Percentiles rank a stretch among this genome's conserved stretches.
These are phyloP conservation scores for Cheilosia soror DNA, from an alignment of 2,888 invertebrate species.

Conservation along the genomic window DNA sequence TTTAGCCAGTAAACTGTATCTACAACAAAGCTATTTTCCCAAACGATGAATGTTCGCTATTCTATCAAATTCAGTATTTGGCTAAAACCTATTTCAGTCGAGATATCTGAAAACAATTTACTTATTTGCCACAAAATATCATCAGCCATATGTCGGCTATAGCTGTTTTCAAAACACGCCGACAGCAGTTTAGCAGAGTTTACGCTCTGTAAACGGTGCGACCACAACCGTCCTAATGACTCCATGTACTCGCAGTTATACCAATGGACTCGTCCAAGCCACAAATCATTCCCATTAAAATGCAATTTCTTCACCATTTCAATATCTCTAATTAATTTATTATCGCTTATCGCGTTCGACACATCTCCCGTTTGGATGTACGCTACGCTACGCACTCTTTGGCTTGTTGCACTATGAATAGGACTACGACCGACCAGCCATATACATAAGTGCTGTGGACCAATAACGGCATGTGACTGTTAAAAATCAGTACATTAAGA, in stretches of 20 bases:
- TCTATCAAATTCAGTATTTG: not conserved
- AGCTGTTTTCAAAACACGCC: constrained; percentile 40
- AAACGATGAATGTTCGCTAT: too few relatives aligned
- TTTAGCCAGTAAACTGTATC: too few relatives aligned
- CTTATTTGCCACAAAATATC: not conserved
- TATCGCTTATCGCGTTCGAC: constrained; percentile 83
- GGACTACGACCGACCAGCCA: constrained; percentile 7
- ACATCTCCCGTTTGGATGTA: constrained; percentile 76
- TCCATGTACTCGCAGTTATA: not conserved
- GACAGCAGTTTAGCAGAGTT: constrained; percentile 40
- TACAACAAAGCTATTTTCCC: too few relatives aligned
- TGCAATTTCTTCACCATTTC: constrained; percentile 80
- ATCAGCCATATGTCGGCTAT: not conserved
- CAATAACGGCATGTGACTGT: constrained; percentile 59
- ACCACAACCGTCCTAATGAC: constrained; percentile 33
- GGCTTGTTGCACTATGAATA: constrained; percentile 55
- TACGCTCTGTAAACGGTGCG: constrained; percentile 35
- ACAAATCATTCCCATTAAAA: constrained; percentile 75
- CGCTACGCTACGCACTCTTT: not conserved
- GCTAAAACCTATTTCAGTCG: not conserved
- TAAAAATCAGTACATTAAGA: constrained; percentile 75
- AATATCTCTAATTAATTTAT: constrained; percentile 84
- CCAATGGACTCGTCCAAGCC: constrained; percentile 40
- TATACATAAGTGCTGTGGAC: constrained; percentile 22
- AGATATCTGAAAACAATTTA: not conserved